These are phyloP conservation scores for Zosterops lateralis DNA, from an alignment of 2,113 vertebrate genomes.

Conservation along the genomic window DNA sequence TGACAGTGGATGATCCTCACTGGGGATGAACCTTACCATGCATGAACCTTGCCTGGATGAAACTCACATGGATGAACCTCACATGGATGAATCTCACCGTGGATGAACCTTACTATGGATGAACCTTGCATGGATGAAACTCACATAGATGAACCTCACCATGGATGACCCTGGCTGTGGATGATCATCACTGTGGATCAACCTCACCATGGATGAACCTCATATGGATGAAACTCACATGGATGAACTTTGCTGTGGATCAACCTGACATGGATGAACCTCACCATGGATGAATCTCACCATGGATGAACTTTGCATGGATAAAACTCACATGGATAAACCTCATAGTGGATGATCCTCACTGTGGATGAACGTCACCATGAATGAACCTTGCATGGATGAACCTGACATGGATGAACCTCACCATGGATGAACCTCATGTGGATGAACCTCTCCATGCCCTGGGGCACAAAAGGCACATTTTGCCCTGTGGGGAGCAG, in stretches of 20 bases:
- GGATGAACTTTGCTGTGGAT: neutral
- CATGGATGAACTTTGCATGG: rapidly evolving
- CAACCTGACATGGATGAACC: neutral
- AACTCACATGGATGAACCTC: neutral
- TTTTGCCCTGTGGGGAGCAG: neutral
- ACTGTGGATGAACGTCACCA: rapidly evolving
- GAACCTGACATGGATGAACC: neutral
- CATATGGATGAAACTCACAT: rapidly evolving
- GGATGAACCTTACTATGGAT: rapidly evolving
- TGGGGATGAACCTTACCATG: too few species aligned
- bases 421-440: rapidly evolving
- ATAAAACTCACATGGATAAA: rapidly evolving
- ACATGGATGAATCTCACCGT: rapidly evolving
- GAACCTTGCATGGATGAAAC: rapidly evolving
- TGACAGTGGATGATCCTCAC: too few species aligned
- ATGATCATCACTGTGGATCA: rapidly evolving
- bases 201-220: rapidly evolving
- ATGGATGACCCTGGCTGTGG: rapidly evolving
- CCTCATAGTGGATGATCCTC: rapidly evolving
- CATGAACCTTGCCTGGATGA: rapidly evolving
- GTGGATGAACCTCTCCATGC: rapidly evolving
- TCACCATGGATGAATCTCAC: rapidly evolving
- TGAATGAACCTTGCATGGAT: rapidly evolving
- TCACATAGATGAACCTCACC: rapidly evolving
- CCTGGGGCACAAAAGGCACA: neutral